Evolutionary conservation across 2,888 invertebrate genomes (phyloP).

Genomic region (Acholoe squamosa): DNA sequence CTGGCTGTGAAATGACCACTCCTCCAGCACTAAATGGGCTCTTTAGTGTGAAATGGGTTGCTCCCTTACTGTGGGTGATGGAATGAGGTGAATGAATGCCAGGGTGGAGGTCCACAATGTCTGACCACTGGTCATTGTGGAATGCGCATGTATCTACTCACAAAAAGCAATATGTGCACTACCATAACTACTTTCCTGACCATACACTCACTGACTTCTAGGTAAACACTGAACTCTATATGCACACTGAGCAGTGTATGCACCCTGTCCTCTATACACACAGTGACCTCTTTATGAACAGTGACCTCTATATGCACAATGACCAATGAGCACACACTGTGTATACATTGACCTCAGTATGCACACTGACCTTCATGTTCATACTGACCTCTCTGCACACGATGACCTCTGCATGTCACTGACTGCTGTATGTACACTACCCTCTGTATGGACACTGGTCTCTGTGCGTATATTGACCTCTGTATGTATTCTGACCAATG

Average conservation of each 20-base stretch:
- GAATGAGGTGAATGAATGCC: not conserved
- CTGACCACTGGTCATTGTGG: not conserved
- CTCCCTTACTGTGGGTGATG: not conserved
- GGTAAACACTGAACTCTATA: not conserved
- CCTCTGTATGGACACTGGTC: too few relatives aligned
- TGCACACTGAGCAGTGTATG: not conserved
- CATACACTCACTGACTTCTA: not conserved
- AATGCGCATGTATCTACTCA: not conserved
- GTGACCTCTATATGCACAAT: not conserved
- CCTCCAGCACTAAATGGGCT: slow-evolving; percentile 5
- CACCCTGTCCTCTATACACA: not conserved
- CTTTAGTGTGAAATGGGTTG: slow-evolving; percentile 26
- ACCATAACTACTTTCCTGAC: not conserved
- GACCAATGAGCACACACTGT: not conserved
- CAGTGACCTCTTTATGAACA: not conserved
- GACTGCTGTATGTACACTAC: too few relatives aligned
- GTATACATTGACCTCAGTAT: not conserved
- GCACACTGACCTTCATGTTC: not conserved
- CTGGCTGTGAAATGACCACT: slow-evolving; percentile 16
- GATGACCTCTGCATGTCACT: not conserved
- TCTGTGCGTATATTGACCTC: not conserved
- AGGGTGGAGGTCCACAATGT: not conserved
- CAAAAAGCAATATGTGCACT: not conserved
- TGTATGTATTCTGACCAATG: not conserved
- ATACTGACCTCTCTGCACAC: not conserved